Evolutionary conservation across 2,113 vertebrate species (phyloP).

Genomic region (Actinemys pallida): DNA sequence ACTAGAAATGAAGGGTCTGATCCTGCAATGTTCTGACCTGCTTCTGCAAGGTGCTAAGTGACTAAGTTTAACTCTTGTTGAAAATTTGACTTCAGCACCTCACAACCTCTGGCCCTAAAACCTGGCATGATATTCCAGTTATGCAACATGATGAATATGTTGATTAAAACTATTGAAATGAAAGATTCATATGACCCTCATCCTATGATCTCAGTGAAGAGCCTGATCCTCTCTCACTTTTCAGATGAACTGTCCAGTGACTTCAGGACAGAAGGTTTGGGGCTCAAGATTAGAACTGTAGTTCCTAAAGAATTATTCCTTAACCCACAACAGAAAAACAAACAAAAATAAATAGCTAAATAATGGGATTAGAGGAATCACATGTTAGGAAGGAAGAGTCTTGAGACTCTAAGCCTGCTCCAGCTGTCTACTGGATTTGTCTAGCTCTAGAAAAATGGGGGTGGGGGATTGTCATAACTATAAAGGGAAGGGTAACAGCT

Average conservation of each 20-base stretch:
- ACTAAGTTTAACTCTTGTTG: too few species aligned
- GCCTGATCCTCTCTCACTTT: neutral
- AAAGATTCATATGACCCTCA: neutral
- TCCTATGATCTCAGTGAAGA: neutral
- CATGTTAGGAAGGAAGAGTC: neutral
- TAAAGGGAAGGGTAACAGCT: too few species aligned
- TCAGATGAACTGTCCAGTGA: neutral
- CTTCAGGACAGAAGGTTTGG: neutral
- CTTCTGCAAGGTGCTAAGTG: neutral
- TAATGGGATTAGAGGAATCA: neutral
- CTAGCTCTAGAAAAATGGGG: neutral
- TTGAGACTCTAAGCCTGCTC: neutral
- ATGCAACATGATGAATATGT: neutral
- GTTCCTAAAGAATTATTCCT: neutral
- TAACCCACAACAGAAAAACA: constrained; percentile 4
- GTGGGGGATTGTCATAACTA: too few species aligned
- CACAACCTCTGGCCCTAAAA: neutral
- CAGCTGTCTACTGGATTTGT: neutral
- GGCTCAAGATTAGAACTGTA: neutral
- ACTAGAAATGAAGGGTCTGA: neutral
- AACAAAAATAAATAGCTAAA: neutral
- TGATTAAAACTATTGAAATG: neutral
- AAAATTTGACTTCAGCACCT: neutral
- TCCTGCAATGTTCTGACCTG: neutral
- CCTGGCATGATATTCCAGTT: neutral